Base-by-base conservation (phyloP, 2,113 vertebrate species). In the Xenotilapia longispinis region DNA sequence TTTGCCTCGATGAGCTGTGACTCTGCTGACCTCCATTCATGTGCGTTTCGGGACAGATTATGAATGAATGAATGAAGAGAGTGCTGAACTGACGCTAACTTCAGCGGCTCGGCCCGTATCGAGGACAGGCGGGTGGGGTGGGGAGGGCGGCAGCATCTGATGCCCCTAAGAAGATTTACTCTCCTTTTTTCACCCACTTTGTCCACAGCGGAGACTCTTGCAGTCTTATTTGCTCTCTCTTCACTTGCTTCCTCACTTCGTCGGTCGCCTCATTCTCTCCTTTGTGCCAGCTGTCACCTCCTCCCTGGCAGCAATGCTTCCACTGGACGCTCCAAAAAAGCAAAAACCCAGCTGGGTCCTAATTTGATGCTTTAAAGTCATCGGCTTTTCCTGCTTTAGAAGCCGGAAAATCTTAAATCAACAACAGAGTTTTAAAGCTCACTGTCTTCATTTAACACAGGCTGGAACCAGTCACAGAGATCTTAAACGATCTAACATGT, bases 91-190 rank as follows among this genome's bases (percentile, higher is more conserved):
- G 13, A 21, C 1, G 82, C 65, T 68, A 40, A 82, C 78, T 63
- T 78, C 26, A 53, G n/a, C 78, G 4, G 83, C 75, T 53, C 5
- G 3, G 17, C 21, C n/a, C n/a, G 5, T 80, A 90, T 88, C 81
- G 36, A 85, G 82, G 81, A 6, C 68, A 81, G 42, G 38, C 47
- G 9, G 54, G 45, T 4, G 11, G 55, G 33, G 19, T 1, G 12
- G 84, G 40, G 36, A 1, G 9, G 47, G 83, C 45, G 0, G 53
- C 33, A 4, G 73, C 47, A 9, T 33, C 51, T 47, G 84, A 82
- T 42, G 58, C 79, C 65, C 33, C 70, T 79, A 68, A 83, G 70
- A 68, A 89, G 89, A 85, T 92, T 83, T 85, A 53, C 26, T 42
- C 53, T 40, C 65, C 65, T 84, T 65, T 81, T 86, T 81, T 57